Percentiles rank a stretch among this genome's conserved stretches.
Evolutionary conservation across 2,113 vertebrate species (phyloP).

Genomic region (Haemorhous mexicanus): DNA sequence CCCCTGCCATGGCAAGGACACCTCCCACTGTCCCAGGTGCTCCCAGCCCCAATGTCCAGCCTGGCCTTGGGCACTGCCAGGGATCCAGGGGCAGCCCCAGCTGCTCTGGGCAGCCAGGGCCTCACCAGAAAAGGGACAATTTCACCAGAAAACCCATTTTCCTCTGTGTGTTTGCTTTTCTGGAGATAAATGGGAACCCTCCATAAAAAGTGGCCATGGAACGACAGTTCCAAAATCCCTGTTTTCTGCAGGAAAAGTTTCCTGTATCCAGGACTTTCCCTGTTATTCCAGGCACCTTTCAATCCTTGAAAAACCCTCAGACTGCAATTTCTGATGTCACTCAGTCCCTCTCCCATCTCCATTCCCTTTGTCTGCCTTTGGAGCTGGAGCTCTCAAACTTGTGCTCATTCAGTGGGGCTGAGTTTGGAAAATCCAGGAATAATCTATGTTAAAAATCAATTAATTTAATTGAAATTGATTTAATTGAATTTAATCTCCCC

Average conservation of each 20-base stretch:
- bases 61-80: background rate
- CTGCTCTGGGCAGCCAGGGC: background rate
- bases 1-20: background rate
- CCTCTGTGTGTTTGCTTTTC: background rate
- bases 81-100: no score
- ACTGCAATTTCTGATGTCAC: background rate
- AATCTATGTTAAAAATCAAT: background rate
- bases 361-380: background rate
- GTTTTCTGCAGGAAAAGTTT: background rate
- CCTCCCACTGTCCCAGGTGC: background rate
- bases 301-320: background rate
- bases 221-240: accelerated
- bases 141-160: background rate
- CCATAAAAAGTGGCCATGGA: background rate
- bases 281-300: background rate
- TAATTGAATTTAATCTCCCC: background rate
- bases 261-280: background rate
- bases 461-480: background rate
- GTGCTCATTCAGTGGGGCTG: background rate
- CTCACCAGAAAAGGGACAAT: background rate
- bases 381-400: background rate
- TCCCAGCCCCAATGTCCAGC: background rate
- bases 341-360: background rate
- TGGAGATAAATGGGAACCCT: background rate
- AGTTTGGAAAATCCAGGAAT: background rate